These are phyloP conservation scores for Stercorarius parasiticus DNA, from an alignment of 2,113 vertebrate species.

Conservation along the genomic window DNA sequence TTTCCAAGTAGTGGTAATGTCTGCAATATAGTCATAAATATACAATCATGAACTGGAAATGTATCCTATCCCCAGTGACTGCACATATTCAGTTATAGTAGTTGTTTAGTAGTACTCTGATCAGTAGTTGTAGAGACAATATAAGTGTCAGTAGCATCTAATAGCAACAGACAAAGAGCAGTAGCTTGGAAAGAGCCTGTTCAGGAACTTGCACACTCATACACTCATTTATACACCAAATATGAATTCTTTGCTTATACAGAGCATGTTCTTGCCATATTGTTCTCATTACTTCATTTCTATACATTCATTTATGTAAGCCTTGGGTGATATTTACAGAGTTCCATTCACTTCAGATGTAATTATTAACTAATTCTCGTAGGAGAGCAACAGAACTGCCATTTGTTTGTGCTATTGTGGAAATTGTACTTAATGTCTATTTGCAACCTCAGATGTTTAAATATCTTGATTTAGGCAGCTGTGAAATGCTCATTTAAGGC, in stretches of 20 bases:
- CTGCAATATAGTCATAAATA: not conserved
- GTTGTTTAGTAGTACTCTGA: not conserved
- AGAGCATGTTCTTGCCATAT: not conserved
- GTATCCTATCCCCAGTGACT: not conserved
- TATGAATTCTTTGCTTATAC: not conserved
- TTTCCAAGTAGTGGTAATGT: not conserved
- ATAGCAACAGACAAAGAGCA: not conserved
- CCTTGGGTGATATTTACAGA: not conserved
- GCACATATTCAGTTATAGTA: not conserved
- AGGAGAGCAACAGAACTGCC: not conserved
- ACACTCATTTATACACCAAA: not conserved
- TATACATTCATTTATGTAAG: not conserved
- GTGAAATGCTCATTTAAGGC: not conserved
- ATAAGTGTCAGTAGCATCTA: not conserved
- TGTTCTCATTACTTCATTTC: not conserved
- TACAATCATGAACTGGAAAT: not conserved
- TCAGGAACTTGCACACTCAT: not conserved
- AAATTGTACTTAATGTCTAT: not conserved
- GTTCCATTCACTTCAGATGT: not conserved
- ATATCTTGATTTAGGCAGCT: not conserved
- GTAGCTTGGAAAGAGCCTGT: not conserved
- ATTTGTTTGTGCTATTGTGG: fast-evolving
- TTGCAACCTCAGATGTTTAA: not conserved
- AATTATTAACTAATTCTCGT: not conserved
- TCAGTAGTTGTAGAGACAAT: not conserved